These are phyloP conservation scores for Lepus oiostolus DNA, from an alignment of 2,797 vertebrate species.

Conservation along the genomic window DNA sequence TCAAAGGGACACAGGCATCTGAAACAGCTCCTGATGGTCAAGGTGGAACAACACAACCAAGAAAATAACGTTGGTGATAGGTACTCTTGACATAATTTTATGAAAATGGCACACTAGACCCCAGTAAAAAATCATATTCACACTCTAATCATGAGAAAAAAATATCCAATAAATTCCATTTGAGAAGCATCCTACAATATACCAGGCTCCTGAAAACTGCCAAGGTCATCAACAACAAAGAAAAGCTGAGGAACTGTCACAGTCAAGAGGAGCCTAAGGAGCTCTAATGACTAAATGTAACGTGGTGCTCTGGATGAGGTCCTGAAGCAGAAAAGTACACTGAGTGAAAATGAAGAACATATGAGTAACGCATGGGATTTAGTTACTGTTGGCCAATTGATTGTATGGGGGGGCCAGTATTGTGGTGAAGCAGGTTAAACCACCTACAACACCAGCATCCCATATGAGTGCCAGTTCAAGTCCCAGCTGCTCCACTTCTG, in stretches of 20 bases:
- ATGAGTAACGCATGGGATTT: neutral
- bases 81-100: neutral
- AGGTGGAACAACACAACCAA: neutral
- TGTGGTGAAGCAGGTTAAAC: too few species aligned
- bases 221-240: neutral
- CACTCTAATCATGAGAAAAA: neutral
- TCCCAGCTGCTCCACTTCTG: too few species aligned
- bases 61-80: neutral
- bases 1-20: neutral
- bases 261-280: neutral
- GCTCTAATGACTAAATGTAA: neutral
- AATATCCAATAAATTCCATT: neutral
- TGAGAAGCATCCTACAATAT: neutral
- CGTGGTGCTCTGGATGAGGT: neutral
- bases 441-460: too few species aligned
- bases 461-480: too few species aligned
- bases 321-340: neutral
- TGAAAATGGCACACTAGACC: too few species aligned
- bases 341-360: neutral
- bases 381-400: neutral
- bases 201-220: neutral
- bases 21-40: neutral
- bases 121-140: neutral
- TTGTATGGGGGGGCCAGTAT: neutral
- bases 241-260: neutral